Evolutionary conservation across 2,113 vertebrate genomes (phyloP).

Genomic region (Hippocampus abdominalis): DNA sequence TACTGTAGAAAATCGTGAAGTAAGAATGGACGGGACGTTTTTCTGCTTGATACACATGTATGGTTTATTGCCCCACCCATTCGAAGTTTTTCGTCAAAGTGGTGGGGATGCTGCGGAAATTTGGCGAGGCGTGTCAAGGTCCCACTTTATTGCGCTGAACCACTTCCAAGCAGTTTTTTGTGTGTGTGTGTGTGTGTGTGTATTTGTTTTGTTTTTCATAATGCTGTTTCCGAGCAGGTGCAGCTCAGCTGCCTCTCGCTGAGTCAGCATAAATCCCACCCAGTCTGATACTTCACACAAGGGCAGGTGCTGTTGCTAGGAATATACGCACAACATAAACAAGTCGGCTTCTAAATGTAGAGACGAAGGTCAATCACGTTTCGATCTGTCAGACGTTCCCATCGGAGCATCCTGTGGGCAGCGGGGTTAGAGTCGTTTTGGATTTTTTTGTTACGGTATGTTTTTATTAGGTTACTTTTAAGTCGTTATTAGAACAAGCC

Average conservation of each 20-base stretch:
- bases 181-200: not conserved
- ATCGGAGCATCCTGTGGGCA: no score
- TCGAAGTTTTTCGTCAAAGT: no score
- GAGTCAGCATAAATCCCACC: conserved; percentile 52
- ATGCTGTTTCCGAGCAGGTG: conserved; percentile 32
- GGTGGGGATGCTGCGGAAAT: no score
- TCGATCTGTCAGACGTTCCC: not conserved
- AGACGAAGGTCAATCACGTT: conserved; percentile 38
- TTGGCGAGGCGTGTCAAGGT: not conserved
- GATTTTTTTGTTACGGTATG: no score
- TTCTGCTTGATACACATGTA: no score
- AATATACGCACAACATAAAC: conserved; percentile 34
- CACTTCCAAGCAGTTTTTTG: not conserved
- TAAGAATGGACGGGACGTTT: no score
- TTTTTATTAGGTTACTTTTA: no score
- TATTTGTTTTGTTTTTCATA: not conserved
- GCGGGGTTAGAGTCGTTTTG: no score
- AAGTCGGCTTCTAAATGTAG: conserved; percentile 44
- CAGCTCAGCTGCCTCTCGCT: conserved; percentile 47
- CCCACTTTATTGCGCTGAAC: conserved; percentile 17
- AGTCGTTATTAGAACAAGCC: no score
- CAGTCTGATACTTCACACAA: conserved; percentile 29
- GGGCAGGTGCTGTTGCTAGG: conserved; percentile 54
- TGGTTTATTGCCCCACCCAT: no score
- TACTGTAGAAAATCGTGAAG: no score